These are phyloP conservation scores for Rhaphigaster nebulosa DNA, from an alignment of 2,888 invertebrate genomes.

Conservation along the genomic window DNA sequence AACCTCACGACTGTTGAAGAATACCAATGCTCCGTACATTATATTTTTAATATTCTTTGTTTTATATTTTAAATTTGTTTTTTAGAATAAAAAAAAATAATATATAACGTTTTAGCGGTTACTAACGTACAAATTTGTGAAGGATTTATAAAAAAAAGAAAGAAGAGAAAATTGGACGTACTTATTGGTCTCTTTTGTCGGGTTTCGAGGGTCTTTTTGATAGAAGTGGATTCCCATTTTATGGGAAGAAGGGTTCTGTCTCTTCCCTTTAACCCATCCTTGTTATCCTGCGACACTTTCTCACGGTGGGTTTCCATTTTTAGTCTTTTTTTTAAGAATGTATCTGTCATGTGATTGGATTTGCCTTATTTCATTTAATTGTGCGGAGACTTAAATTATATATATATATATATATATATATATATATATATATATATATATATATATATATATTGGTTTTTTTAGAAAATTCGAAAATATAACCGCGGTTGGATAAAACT, in stretches of 20 bases:
- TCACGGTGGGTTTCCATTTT: neutral
- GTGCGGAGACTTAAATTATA: too few species aligned
- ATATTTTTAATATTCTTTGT: neutral
- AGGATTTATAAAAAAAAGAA: neutral
- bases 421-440: too few species aligned
- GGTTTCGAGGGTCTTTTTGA: neutral
- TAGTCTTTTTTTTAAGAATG: neutral
- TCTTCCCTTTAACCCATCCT: neutral
- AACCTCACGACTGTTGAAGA: neutral
- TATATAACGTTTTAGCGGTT: neutral
- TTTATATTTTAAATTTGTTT: too few species aligned
- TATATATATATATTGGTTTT: too few species aligned
- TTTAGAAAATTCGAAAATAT: too few species aligned
- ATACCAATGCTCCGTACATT: neutral
- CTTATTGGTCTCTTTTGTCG: constrained; percentile 7
- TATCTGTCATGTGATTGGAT: too few species aligned
- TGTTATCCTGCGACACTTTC: neutral
- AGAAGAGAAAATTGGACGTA: neutral
- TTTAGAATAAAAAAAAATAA: neutral
- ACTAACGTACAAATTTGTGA: neutral
- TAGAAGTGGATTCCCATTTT: neutral
- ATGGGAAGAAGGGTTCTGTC: neutral
- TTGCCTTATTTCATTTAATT: too few species aligned
- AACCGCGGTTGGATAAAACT: too few species aligned
- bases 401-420: too few species aligned